phyloP scores from a whole-genome alignment of 2,797 vertebrate genomes.

The Poeciliopsis presidionis region DNA sequence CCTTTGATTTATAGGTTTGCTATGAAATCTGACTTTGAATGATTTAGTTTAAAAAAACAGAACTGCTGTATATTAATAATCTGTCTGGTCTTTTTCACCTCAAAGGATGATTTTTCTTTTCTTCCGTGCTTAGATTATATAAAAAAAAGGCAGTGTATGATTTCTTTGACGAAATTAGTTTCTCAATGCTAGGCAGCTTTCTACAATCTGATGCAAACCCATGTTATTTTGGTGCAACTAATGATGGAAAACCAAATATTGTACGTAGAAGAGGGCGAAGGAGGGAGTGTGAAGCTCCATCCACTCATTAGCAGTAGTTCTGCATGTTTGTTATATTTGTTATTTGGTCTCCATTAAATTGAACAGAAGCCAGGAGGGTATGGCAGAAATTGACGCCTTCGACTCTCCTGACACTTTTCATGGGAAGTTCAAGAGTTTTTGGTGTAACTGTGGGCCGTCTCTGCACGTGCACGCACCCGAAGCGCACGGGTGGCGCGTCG shows the following conservation, averaged over 20 bases:
- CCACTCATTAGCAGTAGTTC: slow-evolving; percentile 41
- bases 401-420: slow-evolving; percentile 46
- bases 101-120: not conserved
- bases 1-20: not conserved
- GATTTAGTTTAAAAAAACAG: not conserved
- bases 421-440: slow-evolving; percentile 58
- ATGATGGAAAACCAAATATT: not conserved
- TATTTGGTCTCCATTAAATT: slow-evolving; percentile 53
- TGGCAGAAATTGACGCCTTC: slow-evolving; percentile 54
- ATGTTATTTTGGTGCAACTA: not conserved
- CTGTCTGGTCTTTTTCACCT: not conserved
- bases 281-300: not conserved
- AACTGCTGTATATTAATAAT: not conserved
- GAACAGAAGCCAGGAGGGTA: slow-evolving; percentile 51
- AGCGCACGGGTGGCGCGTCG: not conserved
- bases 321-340: slow-evolving; percentile 27
- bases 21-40: not conserved
- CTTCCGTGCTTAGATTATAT: not conserved
- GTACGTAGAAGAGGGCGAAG: no score
- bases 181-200: not conserved
- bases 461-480: slow-evolving; percentile 1
- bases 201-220: not conserved
- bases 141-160: not conserved
- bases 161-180: not conserved
- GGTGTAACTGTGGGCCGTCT: slow-evolving; percentile 31